Conservation (phyloP, 2,888 invertebrate genomes). For the Halictus ligatus region DNA sequence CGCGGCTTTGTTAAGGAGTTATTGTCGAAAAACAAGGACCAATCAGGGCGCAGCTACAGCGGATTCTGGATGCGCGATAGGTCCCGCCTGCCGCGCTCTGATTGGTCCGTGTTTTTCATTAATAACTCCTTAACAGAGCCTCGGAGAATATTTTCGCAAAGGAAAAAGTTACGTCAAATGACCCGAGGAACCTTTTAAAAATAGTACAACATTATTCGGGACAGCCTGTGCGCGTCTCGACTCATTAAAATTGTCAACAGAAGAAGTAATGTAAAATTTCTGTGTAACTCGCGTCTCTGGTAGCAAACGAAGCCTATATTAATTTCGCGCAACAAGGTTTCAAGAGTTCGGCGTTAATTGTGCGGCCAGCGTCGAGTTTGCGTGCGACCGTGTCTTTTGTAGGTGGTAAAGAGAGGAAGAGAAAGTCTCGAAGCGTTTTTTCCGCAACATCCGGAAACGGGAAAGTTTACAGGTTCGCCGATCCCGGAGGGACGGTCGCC, state of each 20-base stretch:
- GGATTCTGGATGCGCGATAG: no score
- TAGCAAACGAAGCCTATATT: not conserved
- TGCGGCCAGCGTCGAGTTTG: slow-evolving; percentile 73
- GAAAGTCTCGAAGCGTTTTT: slow-evolving; percentile 40
- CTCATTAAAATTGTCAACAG: no score
- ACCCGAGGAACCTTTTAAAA: no score
- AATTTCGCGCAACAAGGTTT: not conserved
- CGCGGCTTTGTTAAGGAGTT: no score
- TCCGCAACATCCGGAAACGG: slow-evolving; percentile 43
- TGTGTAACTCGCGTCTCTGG: not conserved
- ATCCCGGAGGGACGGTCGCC: slow-evolving; percentile 66
- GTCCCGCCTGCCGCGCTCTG: no score
- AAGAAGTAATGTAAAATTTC: no score
- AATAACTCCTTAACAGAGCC: no score
- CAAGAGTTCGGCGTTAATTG: slow-evolving; percentile 70
- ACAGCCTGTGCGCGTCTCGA: no score
- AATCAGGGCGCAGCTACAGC: no score
- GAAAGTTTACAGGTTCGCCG: slow-evolving; percentile 68
- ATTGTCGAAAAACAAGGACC: no score
- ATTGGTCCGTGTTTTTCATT: no score
- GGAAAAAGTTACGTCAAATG: not conserved
- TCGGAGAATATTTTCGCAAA: not conserved
- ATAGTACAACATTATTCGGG: no score
- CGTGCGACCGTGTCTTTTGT: slow-evolving; percentile 64
- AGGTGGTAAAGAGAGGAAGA: slow-evolving; percentile 4